Conservation (phyloP, 2,113 vertebrate genomes). For the Orientallactaga bullata region DNA sequence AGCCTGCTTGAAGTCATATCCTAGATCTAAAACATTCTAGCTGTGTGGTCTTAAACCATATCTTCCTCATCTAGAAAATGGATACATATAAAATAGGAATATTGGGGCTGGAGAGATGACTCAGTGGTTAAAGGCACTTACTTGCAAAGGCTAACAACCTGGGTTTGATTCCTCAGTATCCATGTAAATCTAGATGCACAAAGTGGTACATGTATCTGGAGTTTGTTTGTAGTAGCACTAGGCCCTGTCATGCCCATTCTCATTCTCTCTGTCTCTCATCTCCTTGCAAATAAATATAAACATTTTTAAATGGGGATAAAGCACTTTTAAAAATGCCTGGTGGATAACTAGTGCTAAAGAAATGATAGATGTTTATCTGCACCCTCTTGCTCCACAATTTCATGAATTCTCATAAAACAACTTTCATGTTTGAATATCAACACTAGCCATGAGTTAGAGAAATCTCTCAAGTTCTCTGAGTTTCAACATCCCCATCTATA, state of each 20-base stretch:
- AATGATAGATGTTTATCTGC: not conserved
- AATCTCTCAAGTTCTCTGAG: constrained; percentile 1
- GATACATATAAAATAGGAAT: not conserved
- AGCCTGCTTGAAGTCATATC: not conserved
- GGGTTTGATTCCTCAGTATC: too few relatives aligned
- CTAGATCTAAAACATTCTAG: not conserved
- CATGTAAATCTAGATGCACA: too few relatives aligned
- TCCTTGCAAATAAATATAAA: too few relatives aligned
- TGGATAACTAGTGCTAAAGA: not conserved
- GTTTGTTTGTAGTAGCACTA: too few relatives aligned
- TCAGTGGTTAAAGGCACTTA: too few relatives aligned
- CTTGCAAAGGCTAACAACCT: too few relatives aligned
- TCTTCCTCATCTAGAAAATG: not conserved
- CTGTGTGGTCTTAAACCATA: not conserved
- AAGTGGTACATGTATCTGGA: too few relatives aligned
- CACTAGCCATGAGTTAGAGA: not conserved
- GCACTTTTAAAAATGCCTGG: not conserved
- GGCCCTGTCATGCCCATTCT: too few relatives aligned
- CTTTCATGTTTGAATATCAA: not conserved
- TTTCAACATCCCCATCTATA: not conserved
- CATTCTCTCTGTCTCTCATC: too few relatives aligned
- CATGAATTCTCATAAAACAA: not conserved
- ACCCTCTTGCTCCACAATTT: not conserved
- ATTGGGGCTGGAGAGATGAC: not conserved
- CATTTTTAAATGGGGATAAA: not conserved